Conservation (phyloP, 2,888 invertebrate genomes). For the Drosophila eohydei region DNA sequence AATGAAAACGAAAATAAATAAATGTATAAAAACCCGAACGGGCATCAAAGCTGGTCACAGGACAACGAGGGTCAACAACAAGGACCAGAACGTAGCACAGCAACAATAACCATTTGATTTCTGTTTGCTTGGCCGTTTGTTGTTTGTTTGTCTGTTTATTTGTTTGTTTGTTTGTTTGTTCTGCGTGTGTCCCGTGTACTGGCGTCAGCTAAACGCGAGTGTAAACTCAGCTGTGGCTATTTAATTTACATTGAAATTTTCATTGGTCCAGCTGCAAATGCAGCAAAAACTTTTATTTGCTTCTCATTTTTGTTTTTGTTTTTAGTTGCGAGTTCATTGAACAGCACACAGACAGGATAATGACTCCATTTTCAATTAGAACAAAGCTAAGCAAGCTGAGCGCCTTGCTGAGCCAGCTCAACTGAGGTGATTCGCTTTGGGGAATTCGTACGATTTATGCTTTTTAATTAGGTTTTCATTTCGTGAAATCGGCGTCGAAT, state of each 20-base stretch:
- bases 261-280: conserved; percentile 44
- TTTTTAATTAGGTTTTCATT: conserved; percentile 64
- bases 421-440: not conserved
- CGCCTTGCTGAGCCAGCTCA: conserved; percentile 5
- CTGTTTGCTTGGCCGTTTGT: conserved; percentile 62
- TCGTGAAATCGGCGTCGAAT: conserved; percentile 23
- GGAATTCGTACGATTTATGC: conserved; percentile 45
- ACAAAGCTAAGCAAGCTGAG: conserved; percentile 1
- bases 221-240: conserved; percentile 8
- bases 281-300: conserved; percentile 30
- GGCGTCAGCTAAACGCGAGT: conserved; percentile 5
- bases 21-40: conserved; percentile 2
- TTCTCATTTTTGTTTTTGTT: not conserved
- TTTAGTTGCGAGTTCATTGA: conserved; percentile 46
- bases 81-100: conserved; percentile 10
- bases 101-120: conserved; percentile 71
- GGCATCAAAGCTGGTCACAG: conserved; percentile 28
- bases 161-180: conserved; percentile 39
- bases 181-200: conserved; percentile 8
- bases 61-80: conserved; percentile 41
- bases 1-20: conserved; percentile 51
- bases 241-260: conserved; percentile 37
- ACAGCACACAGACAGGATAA: conserved; percentile 56
- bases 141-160: conserved; percentile 49
- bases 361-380: conserved; percentile 62